Base-by-base conservation (phyloP, 2,113 vertebrate species). In the Eurypyga helias region DNA sequence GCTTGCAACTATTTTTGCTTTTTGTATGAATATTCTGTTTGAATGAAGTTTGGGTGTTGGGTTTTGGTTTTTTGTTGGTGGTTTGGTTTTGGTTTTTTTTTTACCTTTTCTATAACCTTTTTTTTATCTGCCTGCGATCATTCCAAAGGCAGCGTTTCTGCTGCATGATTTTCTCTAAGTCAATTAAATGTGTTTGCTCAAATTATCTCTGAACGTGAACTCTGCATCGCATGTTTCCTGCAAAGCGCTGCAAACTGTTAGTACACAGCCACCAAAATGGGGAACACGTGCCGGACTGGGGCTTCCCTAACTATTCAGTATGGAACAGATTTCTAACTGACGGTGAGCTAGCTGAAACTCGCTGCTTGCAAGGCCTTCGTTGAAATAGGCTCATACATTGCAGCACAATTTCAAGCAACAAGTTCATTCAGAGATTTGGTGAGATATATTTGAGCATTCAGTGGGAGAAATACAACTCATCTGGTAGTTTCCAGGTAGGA, bases 41-140 rank as follows among this genome's bases (percentile, higher is more conserved):
- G 43, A 71, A 46, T 70, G 23, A 12, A 12, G 18, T 0, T 16
- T 34, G 51, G 2, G 17, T 25, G 23, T 26, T 57, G n/a, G 13
- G 7, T 65, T 76, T 41, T 41, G 14, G 14, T 62, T 69, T 25
- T 18, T 43, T 45, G 11, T 24, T 72, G 12, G 21, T 5, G 24
- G 12, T 13, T 54, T 45, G 7, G 4, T 5, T 11, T 20, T 48
- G 51, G 54, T 20, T 14, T 3, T 26, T 24, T 15, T 23, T 72
- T 38, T 28, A 92, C 67, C 72, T 93, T 81, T 62, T 90, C 66
- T 89, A 28, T 78, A 73, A 55, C 51, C 24, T 64, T 83, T 73
- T 73, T 41, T 81, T 16, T 12, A 20, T 77, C 46, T 87, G 82
- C 48, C n/a, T 70, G n/a, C 60, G 71, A 64, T 87, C 20, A 31